These are phyloP conservation scores for Macrotus californicus DNA, from an alignment of 2,113 vertebrate species.

Conservation along the genomic window DNA sequence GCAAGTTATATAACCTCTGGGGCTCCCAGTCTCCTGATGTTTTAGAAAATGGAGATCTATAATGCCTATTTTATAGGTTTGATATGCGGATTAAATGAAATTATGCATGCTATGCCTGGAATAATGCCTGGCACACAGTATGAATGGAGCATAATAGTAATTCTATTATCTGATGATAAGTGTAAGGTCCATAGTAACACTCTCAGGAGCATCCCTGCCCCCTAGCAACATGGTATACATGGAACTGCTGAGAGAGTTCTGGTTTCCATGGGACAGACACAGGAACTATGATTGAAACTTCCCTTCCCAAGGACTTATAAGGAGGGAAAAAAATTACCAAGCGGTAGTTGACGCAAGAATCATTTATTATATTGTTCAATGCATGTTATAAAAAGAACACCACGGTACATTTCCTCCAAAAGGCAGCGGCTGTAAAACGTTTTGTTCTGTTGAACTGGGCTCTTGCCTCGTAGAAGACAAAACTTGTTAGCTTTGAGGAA, in stretches of 20 bases:
- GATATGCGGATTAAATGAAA: not conserved
- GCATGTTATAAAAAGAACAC: not conserved
- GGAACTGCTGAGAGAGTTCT: not conserved
- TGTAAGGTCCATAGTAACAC: not conserved
- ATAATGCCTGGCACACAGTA: not conserved
- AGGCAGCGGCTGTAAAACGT: not conserved
- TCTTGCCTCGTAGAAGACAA: not conserved
- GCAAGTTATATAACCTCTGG: not conserved
- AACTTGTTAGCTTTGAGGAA: not conserved
- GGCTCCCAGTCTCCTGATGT: not conserved
- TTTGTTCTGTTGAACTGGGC: not conserved
- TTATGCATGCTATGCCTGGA: not conserved
- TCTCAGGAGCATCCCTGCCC: not conserved
- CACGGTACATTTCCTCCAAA: not conserved
- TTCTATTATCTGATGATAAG: not conserved
- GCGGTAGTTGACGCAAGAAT: not conserved
- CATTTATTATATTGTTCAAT: conserved; percentile 16
- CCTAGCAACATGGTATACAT: not conserved
- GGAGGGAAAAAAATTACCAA: not conserved
- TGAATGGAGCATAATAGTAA: not conserved
- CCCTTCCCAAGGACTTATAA: not conserved
- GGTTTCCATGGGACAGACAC: not conserved
- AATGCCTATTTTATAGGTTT: not conserved
- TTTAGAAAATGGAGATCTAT: not conserved
- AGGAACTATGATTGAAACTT: not conserved